phyloP scores from a whole-genome alignment of 2,888 invertebrate genomes.

The Argyresthia albistria region DNA sequence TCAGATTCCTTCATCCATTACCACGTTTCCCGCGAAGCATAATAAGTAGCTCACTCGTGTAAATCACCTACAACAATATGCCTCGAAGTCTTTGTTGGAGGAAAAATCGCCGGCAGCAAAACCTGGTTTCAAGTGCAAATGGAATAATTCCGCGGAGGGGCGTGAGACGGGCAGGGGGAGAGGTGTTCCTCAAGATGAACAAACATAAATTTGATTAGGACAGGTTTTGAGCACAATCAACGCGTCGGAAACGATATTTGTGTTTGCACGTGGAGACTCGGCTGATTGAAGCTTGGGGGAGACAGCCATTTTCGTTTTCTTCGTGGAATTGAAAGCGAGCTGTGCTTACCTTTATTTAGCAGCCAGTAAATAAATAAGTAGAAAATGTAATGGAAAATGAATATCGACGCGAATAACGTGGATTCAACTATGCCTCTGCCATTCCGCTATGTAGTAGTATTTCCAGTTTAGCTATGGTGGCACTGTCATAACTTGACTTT shows the following conservation, averaged over 20 bases:
- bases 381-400: too few relatives aligned
- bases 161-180: neutral
- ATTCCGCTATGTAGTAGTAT: too few relatives aligned
- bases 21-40: neutral
- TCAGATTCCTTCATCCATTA: neutral
- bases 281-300: conserved; percentile 1
- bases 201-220: conserved; percentile 66
- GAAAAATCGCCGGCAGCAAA: conserved; percentile 63
- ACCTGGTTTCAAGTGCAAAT: conserved; percentile 70
- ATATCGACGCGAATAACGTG: too few relatives aligned
- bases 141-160: conserved; percentile 50
- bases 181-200: conserved; percentile 39
- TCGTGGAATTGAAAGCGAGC: too few relatives aligned
- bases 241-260: conserved; percentile 22
- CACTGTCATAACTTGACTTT: too few relatives aligned
- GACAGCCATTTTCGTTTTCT: neutral
- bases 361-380: too few relatives aligned
- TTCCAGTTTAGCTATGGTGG: too few relatives aligned
- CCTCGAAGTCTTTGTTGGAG: conserved; percentile 21
- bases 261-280: conserved; percentile 35
- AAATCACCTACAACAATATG: neutral
- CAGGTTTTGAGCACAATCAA: conserved; percentile 56
- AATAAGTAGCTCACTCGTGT: neutral
- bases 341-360: too few relatives aligned
- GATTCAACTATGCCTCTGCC: too few relatives aligned